Evolutionary conservation across 2,888 invertebrate genomes (phyloP).

Genomic region (Venustoraphidia nigricollis): DNA sequence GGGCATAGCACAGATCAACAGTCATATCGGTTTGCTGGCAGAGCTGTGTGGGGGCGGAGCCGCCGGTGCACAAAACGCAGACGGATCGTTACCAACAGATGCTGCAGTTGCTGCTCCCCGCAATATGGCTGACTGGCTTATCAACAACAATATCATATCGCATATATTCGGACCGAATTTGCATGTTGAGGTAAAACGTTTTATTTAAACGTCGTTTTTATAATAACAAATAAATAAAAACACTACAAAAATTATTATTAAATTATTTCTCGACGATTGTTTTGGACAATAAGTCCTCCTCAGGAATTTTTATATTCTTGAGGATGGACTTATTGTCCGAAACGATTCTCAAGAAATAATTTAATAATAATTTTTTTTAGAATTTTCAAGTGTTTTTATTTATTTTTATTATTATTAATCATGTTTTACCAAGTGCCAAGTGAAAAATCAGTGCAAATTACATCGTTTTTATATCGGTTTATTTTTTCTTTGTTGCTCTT

Average conservation of each 20-base stretch:
- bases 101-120: constrained; percentile 66
- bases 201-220: not conserved
- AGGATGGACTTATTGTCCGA: too few relatives aligned
- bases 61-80: constrained; percentile 42
- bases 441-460: too few relatives aligned
- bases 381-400: too few relatives aligned
- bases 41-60: constrained; percentile 83
- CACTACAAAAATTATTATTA: too few relatives aligned
- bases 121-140: constrained; percentile 76
- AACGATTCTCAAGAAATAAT: too few relatives aligned
- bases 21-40: constrained; percentile 81
- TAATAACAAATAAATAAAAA: too few relatives aligned
- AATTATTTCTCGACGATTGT: too few relatives aligned
- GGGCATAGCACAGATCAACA: constrained; percentile 88
- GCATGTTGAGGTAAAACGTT: constrained; percentile 66
- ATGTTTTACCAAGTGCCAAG: too few relatives aligned
- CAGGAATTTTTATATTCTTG: too few relatives aligned
- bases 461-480: not conserved
- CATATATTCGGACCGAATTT: constrained; percentile 95
- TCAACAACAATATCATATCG: constrained; percentile 77
- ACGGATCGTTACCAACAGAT: constrained; percentile 1
- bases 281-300: too few relatives aligned
- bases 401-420: too few relatives aligned
- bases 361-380: too few relatives aligned
- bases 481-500: not conserved